phyloP scores from a whole-genome alignment of 2,797 vertebrate species.

The Urocyon cinereoargenteus region DNA sequence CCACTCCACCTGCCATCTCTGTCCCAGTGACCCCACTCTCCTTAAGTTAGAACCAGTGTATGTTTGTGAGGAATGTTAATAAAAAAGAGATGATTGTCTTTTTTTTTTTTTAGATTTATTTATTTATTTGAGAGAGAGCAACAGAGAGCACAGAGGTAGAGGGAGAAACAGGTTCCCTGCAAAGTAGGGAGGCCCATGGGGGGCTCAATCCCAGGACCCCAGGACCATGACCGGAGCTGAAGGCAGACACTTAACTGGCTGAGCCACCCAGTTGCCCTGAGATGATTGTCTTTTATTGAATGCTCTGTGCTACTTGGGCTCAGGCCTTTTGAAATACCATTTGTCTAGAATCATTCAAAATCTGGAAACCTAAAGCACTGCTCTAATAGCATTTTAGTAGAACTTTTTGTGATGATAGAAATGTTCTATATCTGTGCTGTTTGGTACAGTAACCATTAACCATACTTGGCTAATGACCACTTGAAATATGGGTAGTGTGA shows the following conservation, averaged over 20 bases:
- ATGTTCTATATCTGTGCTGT: neutral
- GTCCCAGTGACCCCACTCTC: neutral
- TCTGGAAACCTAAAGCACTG: constrained; percentile 25
- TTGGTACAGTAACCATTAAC: neutral
- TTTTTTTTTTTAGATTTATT: neutral
- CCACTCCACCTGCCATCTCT: neutral
- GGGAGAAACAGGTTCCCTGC: neutral
- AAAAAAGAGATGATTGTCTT: neutral
- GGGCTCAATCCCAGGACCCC: neutral
- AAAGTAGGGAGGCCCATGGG: neutral
- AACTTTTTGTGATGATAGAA: constrained; percentile 6
- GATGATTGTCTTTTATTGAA: constrained; percentile 6
- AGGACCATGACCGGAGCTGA: neutral
- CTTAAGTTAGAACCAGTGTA: neutral
- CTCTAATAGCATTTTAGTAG: neutral
- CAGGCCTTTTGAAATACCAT: constrained; percentile 13
- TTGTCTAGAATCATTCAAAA: constrained; percentile 37
- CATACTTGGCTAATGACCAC: neutral
- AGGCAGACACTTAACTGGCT: neutral
- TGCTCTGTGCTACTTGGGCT: neutral
- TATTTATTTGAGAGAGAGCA: neutral
- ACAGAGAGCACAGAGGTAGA: neutral
- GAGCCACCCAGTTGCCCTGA: neutral
- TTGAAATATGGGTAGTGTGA: neutral
- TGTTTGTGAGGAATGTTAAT: neutral